Conservation (phyloP, 2,113 vertebrate genomes). For the Neomonachus schauinslandi region DNA sequence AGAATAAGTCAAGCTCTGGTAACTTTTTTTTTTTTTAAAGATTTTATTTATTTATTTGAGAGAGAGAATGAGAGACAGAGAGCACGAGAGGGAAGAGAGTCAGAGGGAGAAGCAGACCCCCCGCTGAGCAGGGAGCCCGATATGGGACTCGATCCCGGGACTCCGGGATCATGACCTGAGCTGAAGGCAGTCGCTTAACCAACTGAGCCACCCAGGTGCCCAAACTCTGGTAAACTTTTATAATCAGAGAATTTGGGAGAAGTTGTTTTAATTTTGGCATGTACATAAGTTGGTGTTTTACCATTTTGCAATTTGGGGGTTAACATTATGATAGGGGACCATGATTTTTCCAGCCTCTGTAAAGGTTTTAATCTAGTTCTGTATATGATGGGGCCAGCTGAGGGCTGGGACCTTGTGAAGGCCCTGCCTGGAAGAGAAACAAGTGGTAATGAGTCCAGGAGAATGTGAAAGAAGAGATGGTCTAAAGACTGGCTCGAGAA, state of each 20-base stretch:
- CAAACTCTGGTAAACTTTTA: background rate
- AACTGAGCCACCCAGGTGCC: too few species aligned
- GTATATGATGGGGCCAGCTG: background rate
- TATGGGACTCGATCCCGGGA: too few species aligned
- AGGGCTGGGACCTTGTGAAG: background rate
- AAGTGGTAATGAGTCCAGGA: too few species aligned
- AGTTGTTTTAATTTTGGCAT: background rate
- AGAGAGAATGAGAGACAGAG: too few species aligned
- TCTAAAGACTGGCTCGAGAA: background rate
- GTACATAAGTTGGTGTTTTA: background rate
- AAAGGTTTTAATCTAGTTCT: background rate
- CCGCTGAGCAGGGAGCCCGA: too few species aligned
- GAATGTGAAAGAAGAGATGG: background rate
- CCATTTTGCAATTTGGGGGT: too few species aligned
- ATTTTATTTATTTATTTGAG: too few species aligned
- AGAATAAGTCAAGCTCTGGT: background rate
- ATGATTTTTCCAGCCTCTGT: background rate
- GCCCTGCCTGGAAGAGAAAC: background rate
- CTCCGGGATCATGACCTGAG: too few species aligned
- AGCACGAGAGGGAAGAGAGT: too few species aligned
- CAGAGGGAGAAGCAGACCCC: too few species aligned
- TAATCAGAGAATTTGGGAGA: background rate
- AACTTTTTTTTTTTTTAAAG: background rate
- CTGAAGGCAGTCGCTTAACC: too few species aligned
- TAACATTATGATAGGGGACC: background rate